Conservation (phyloP, 2,888 invertebrate genomes). For the Coelopa pilipes region DNA sequence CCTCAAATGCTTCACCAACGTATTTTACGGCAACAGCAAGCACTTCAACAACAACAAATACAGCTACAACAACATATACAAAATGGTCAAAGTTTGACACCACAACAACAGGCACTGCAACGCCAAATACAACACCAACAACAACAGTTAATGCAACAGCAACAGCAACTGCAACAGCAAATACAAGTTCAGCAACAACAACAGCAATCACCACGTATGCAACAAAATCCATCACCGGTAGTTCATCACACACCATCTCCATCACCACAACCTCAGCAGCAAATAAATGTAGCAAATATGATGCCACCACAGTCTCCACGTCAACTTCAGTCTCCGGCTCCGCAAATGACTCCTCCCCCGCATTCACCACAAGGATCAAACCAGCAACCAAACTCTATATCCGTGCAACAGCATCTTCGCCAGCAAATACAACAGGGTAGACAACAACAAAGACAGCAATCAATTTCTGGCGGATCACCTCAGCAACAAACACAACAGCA, state of each 20-base stretch:
- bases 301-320: slow-evolving; percentile 64
- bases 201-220: slow-evolving; percentile 61
- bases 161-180: slow-evolving; percentile 66
- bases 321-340: slow-evolving; percentile 64
- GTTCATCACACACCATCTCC: slow-evolving; percentile 60
- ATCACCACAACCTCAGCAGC: slow-evolving; percentile 51
- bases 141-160: slow-evolving; percentile 61
- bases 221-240: slow-evolving; percentile 63
- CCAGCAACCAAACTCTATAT: slow-evolving; percentile 39
- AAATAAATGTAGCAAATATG: slow-evolving; percentile 50
- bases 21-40: slow-evolving; percentile 58
- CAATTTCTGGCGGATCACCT: slow-evolving; percentile 42
- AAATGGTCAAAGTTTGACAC: slow-evolving; percentile 59
- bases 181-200: slow-evolving; percentile 59
- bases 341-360: slow-evolving; percentile 66
- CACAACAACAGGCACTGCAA: slow-evolving; percentile 66
- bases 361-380: slow-evolving; percentile 58
- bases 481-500: slow-evolving; percentile 53
- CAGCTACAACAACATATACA: slow-evolving; percentile 61
- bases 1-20: slow-evolving; percentile 58
- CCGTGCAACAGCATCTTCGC: slow-evolving; percentile 58
- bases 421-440: slow-evolving; percentile 59
- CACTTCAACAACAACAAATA: slow-evolving; percentile 58
- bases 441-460: slow-evolving; percentile 45
- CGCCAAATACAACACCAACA: slow-evolving; percentile 72